Conservation (phyloP, 2,797 vertebrate species). For the Delichon dasypus region DNA sequence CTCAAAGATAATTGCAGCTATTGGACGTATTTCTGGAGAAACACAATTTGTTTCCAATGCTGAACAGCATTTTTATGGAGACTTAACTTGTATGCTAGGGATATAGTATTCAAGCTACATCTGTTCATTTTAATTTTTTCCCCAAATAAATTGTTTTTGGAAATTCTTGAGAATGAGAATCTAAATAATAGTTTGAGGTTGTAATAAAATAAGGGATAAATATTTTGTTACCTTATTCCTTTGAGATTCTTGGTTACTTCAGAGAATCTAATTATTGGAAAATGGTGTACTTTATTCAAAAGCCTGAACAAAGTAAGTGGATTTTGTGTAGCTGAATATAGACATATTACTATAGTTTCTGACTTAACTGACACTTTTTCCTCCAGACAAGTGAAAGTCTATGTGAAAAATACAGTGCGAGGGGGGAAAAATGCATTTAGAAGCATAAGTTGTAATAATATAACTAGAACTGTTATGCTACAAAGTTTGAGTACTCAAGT, state of each 20-base stretch:
- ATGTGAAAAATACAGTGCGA: background rate
- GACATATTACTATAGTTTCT: background rate
- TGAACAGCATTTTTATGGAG: background rate
- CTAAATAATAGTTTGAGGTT: background rate
- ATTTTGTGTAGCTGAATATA: background rate
- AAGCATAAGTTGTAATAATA: background rate
- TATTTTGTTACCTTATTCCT: background rate
- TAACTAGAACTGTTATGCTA: background rate
- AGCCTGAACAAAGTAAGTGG: background rate
- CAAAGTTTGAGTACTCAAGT: background rate
- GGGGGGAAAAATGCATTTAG: background rate
- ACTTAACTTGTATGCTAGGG: background rate
- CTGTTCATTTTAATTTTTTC: background rate
- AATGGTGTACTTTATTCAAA: slow-evolving; percentile 1
- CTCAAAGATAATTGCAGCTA: background rate
- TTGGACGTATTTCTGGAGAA: background rate
- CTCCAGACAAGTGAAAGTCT: background rate
- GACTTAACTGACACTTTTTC: background rate
- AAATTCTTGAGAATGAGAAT: background rate
- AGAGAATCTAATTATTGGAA: slow-evolving; percentile 3
- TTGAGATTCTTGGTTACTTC: slow-evolving; percentile 7
- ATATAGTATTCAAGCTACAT: background rate
- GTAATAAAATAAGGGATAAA: background rate
- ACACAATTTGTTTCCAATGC: background rate
- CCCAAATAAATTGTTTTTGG: background rate